These are phyloP conservation scores for Nibea albiflora DNA, from an alignment of 2,113 vertebrate species.

Conservation along the genomic window DNA sequence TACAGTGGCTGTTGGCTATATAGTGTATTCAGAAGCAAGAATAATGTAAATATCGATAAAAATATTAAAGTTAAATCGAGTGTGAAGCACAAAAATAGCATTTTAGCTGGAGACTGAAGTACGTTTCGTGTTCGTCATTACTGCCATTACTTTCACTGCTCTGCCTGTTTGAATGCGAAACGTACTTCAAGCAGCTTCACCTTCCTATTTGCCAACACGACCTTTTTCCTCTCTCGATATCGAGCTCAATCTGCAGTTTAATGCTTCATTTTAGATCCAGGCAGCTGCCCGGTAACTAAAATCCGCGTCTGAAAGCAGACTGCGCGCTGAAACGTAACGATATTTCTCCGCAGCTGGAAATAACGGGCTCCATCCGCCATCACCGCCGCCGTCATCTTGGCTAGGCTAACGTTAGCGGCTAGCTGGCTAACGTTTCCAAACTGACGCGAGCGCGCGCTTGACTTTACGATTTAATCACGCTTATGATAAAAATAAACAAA, in stretches of 20 bases:
- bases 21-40: not conserved
- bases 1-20: fast-evolving
- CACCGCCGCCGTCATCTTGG: slow-evolving; percentile 60
- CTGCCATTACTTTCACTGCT: not conserved
- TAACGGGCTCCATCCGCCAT: slow-evolving; percentile 76
- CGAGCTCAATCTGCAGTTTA: not conserved
- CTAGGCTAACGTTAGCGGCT: slow-evolving; percentile 62
- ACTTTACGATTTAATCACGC: not conserved
- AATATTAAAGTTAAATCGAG: fast-evolving
- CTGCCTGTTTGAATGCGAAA: not conserved
- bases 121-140: not conserved
- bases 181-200: slow-evolving; percentile 53
- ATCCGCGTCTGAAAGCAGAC: fast-evolving
- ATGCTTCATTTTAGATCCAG: fast-evolving
- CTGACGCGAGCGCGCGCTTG: too few relatives aligned
- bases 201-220: slow-evolving; percentile 54
- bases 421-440: slow-evolving; percentile 4
- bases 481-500: too few relatives aligned
- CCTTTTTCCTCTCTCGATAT: slow-evolving; percentile 4
- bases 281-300: fast-evolving
- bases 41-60: fast-evolving
- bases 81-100: not conserved
- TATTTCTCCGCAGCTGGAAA: slow-evolving; percentile 44
- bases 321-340: not conserved
- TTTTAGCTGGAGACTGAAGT: slow-evolving; percentile 1